Base-by-base conservation (phyloP, 2,113 vertebrate species). In the Ailuropoda melanoleuca region DNA sequence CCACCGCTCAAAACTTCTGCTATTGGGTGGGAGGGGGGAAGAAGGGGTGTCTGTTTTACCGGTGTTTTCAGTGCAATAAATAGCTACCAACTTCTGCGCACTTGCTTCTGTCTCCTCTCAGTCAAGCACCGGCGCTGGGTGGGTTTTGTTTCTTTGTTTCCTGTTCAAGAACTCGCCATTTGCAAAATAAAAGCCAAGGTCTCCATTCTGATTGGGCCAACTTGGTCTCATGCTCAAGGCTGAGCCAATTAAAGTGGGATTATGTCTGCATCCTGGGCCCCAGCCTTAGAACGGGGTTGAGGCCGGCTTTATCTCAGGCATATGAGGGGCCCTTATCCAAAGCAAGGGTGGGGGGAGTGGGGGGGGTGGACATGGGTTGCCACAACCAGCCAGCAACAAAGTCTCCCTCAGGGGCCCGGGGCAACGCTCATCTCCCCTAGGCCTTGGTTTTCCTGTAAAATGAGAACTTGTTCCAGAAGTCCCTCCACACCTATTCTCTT, bases 1-100 rank as follows among this genome's bases (percentile, higher is more conserved):
- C 98, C 98, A 98, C 98, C 98, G 98, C 98, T 98, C 97, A 97
- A 97, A 97, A 96, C 80, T 97, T 98, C 98, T 98, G 98, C 98
- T 98, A 96, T 97, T 21, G 56, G 97, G 98, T 83, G 93, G 55
- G 24, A 14, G 97, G 4, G 48, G 96, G 98, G 97, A 83, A 97
- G 92, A 97, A 95, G 90, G 93, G 98, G 94, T 96, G 98, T 99
- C 98, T 98, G 98, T 99, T 99, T 99, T 98, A 99, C 99, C 98
- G 98, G 98, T 99, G 99, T 99, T 98, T 99, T 98, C 98, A 99
- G 99, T 99, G 99, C 99, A 99, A 99, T 99, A 99, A 99, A 99
- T 98, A 99, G 98, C 98, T 99, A 98, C 97, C 98, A 97, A 99
- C 97, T 98, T 98, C 98, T 98, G 98, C 98, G 98, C 98, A 98